Evolutionary conservation across 2,797 vertebrate species (phyloP).

Genomic region (Epinephelus malabaricus): DNA sequence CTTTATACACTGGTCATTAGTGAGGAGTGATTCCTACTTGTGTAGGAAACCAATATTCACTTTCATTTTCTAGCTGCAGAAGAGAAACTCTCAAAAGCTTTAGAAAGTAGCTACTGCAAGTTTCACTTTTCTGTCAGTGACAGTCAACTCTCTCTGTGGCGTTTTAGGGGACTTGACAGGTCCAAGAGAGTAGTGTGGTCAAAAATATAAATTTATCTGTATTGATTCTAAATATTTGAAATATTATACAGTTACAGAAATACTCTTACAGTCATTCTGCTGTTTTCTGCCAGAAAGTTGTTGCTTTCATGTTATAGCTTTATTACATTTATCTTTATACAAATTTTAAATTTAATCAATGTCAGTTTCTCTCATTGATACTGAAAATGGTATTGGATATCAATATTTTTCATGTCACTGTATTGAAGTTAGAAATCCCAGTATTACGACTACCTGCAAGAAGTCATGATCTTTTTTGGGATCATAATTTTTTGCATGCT

Average conservation of each 20-base stretch:
- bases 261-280: no score
- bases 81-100: background rate
- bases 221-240: no score
- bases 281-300: no score
- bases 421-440: no score
- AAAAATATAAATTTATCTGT: no score
- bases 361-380: no score
- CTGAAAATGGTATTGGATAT: no score
- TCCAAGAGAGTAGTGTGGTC: background rate
- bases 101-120: background rate
- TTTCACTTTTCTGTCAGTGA: background rate
- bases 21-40: background rate
- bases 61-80: background rate
- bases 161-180: background rate
- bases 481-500: background rate
- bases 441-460: background rate
- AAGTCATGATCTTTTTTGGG: background rate
- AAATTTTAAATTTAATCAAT: no score
- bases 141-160: background rate
- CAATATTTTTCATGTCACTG: no score
- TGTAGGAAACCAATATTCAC: background rate
- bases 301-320: no score
- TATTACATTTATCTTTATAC: no score
- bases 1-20: background rate
- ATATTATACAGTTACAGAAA: no score